These are phyloP conservation scores for Bucorvus abyssinicus DNA, from an alignment of 2,797 vertebrate genomes.

Conservation along the genomic window DNA sequence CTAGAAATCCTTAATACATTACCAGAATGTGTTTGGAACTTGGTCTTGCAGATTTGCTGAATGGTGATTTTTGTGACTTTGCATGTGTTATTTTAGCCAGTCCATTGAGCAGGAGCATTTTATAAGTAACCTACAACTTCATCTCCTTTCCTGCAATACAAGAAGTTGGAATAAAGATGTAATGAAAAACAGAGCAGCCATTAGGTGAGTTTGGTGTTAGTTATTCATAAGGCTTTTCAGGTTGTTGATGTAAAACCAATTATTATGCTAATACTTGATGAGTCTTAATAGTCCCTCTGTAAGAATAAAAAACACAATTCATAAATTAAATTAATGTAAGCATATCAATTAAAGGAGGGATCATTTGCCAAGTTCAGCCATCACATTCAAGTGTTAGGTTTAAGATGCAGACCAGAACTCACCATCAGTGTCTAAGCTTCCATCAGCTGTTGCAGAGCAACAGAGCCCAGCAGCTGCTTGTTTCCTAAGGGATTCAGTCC, in stretches of 20 bases:
- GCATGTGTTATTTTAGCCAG: neutral
- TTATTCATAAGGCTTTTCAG: neutral
- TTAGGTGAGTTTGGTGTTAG: neutral
- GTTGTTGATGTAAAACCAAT: neutral
- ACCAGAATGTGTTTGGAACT: neutral
- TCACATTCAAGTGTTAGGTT: neutral
- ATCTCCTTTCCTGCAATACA: neutral
- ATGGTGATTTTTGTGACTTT: neutral
- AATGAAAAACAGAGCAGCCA: neutral
- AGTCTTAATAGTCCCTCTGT: neutral
- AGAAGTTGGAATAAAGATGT: neutral
- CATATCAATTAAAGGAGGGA: neutral
- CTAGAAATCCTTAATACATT: neutral
- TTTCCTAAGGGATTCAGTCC: neutral
- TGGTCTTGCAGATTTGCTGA: neutral
- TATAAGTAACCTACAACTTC: slow-evolving; percentile 1
- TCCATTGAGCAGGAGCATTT: neutral
- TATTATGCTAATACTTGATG: neutral
- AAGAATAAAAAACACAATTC: neutral
- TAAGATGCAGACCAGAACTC: neutral
- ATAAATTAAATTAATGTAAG: neutral
- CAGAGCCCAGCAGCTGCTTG: neutral
- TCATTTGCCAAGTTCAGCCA: neutral
- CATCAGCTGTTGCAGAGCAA: neutral
- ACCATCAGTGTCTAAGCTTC: neutral